Percentiles rank a stretch among this genome's conserved stretches.
phyloP scores from a whole-genome alignment of 2,797 vertebrate genomes.

The Microtus agrestis region DNA sequence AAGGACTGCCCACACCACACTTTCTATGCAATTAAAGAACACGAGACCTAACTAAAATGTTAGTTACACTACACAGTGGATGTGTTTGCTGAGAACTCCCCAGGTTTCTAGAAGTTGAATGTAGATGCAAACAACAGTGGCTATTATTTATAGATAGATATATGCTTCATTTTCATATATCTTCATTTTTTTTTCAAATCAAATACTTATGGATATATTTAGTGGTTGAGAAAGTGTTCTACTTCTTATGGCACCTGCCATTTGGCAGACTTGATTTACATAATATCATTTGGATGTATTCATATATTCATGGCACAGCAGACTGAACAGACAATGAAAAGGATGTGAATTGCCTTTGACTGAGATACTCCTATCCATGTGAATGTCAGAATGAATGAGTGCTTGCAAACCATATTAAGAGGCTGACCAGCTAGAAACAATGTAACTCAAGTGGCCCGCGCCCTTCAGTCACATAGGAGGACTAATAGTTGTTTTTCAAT shows the following conservation, averaged over 20 bases:
- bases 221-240: slow-evolving; percentile 55
- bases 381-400: slow-evolving; percentile 70
- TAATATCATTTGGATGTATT: slow-evolving; percentile 78
- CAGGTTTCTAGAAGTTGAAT: background rate
- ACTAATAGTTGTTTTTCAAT: slow-evolving; percentile 66
- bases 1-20: too few relatives aligned
- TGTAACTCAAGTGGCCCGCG: slow-evolving; percentile 57
- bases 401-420: slow-evolving; percentile 50
- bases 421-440: slow-evolving; percentile 48
- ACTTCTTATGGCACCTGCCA: slow-evolving; percentile 76
- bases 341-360: slow-evolving; percentile 69
- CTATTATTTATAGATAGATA: slow-evolving; percentile 6
- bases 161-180: slow-evolving; percentile 29
- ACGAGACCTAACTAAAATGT: background rate
- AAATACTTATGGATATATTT: slow-evolving; percentile 32
- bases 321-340: slow-evolving; percentile 76
- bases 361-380: slow-evolving; percentile 67
- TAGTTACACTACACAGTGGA: background rate
- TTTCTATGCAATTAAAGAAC: background rate
- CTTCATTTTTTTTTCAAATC: slow-evolving; percentile 45
- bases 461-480: slow-evolving; percentile 49
- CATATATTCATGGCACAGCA: slow-evolving; percentile 76
- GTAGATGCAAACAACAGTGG: background rate
- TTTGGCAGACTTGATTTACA: slow-evolving; percentile 79
- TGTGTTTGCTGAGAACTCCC: background rate